Evolutionary conservation across 2,113 vertebrate genomes (phyloP).

Genomic region (Microtus pennsylvanicus): DNA sequence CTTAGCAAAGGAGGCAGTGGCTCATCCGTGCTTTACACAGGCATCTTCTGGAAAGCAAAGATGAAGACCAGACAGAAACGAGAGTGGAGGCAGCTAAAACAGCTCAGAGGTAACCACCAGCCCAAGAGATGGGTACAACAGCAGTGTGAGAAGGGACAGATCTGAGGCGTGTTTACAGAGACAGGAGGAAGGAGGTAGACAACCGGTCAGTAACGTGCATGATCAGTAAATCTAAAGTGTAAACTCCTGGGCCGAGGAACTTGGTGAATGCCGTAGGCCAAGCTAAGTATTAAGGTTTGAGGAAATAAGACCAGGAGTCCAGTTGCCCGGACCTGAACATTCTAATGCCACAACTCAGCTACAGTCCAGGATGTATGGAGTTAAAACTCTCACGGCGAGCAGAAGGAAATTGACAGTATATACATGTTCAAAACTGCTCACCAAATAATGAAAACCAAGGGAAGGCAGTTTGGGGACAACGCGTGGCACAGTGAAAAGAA

Average conservation of each 20-base stretch:
- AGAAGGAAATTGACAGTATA: neutral
- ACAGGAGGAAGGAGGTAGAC: neutral
- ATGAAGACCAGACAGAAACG: neutral
- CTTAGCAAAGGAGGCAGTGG: neutral
- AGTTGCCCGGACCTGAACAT: neutral
- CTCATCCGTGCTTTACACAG: neutral
- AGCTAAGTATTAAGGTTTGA: neutral
- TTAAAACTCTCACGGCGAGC: neutral
- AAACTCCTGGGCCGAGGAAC: neutral
- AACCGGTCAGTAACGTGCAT: neutral
- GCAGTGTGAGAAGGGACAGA: neutral
- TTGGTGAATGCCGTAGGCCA: neutral
- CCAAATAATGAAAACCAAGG: slow-evolving; percentile 38
- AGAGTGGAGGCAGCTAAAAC: neutral
- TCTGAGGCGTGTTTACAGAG: neutral
- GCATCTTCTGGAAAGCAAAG: neutral
- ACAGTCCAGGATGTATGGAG: neutral
- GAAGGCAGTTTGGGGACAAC: neutral
- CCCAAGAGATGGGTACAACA: neutral
- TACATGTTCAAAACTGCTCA: slow-evolving; percentile 8
- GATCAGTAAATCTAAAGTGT: neutral
- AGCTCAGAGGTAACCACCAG: neutral
- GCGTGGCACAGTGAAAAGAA: neutral
- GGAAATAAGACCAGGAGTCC: neutral
- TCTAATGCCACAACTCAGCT: neutral